Conservation (phyloP, 2,888 invertebrate species). For the Unio pictorum region DNA sequence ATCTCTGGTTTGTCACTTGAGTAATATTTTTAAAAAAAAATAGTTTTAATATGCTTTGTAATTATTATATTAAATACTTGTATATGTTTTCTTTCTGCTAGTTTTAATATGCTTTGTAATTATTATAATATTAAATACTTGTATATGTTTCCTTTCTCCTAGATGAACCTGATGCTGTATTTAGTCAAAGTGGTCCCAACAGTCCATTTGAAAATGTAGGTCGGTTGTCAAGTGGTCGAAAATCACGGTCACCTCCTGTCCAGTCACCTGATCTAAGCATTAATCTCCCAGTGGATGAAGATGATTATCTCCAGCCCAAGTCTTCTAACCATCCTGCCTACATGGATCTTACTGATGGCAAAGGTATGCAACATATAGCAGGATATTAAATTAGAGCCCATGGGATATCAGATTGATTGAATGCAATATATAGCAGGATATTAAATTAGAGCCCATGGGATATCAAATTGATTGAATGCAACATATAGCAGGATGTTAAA, state of each 20-base stretch:
- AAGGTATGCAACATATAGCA: slow-evolving; percentile 58
- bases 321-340: slow-evolving; percentile 83
- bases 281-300: slow-evolving; percentile 89
- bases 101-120: too few relatives aligned
- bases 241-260: slow-evolving; percentile 2
- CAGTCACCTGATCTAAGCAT: slow-evolving; percentile 10
- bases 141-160: not conserved
- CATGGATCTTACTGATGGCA: slow-evolving; percentile 89
- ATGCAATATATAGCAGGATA: not conserved
- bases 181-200: slow-evolving; percentile 4
- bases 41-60: too few relatives aligned
- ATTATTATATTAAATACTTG: too few relatives aligned
- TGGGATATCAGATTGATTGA: too few relatives aligned
- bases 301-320: slow-evolving; percentile 93
- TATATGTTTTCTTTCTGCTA: not conserved
- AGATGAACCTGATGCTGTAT: slow-evolving; percentile 4
- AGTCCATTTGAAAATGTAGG: slow-evolving; percentile 10
- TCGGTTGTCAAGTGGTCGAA: slow-evolving; percentile 6
- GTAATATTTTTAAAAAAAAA: too few relatives aligned
- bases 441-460: too few relatives aligned
- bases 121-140: too few relatives aligned
- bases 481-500: too few relatives aligned
- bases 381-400: too few relatives aligned
- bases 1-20: too few relatives aligned
- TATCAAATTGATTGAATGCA: too few relatives aligned